Base-by-base conservation (phyloP, 2,888 invertebrate species). In the Scaptomyza parva region DNA sequence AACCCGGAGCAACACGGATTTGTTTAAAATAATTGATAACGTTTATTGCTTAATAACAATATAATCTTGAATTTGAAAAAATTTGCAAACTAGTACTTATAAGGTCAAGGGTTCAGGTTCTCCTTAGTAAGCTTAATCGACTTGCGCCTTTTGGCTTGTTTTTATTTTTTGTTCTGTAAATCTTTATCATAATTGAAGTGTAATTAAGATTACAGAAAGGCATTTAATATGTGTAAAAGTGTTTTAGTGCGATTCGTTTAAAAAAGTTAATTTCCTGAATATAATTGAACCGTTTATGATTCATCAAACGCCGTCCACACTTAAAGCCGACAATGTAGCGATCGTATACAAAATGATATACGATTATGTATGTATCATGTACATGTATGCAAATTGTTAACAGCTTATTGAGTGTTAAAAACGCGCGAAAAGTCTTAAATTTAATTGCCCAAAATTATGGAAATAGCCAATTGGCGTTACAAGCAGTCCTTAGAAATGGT, bases 401-500 rank as follows among this genome's bases (percentile, higher is more conserved):
- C 24, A 48, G 45, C 37, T 55, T 20, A 24, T 35, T 61, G 45
- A 14, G 20, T 44, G 68, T 17, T 24, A 22, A 22, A n/a, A 51
- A 18, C 14, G 28, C 37, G 12, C 40, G 9, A 60, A 53, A 62
- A 55, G 28, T 54, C 11, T 45, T 7, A 59, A 61, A 62, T 41
- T 45, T 57, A 74, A 82, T 78, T 55, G 59, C 14, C 18, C 24
- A 54, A 78, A 75, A 62, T 18, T 35, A 41, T 51, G 50, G 12
- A 52, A 62, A 77, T 48, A 65, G 53, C 59, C 22, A 52, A 76
- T 54, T 48, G 75, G 47, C 44, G 55, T 67, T 68, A 81, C 59
- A 68, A 62, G 40, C 70, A 52, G 33, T 51, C 11, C 40, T 40
- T 17, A 11, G 41, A 35, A 33, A 39, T 12, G 57, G 44, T 22